Percentiles rank a stretch among this genome's conserved stretches.
These are phyloP conservation scores for Bambusicola thoracicus DNA, from an alignment of 2,113 vertebrate species.

Conservation along the genomic window DNA sequence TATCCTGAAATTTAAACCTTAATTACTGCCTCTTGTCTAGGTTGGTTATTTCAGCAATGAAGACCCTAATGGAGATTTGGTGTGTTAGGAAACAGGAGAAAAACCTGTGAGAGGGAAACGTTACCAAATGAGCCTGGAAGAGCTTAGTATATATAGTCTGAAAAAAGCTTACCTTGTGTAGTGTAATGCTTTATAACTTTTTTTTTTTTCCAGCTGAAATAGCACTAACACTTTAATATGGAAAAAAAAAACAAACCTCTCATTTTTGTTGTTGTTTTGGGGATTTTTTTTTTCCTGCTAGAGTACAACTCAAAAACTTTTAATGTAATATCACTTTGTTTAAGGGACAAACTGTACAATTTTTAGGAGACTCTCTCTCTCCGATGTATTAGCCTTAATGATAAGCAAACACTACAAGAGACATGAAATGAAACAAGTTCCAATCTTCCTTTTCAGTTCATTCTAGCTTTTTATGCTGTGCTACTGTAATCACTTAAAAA, in stretches of 20 bases:
- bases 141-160: neutral
- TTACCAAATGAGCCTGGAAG: neutral
- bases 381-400: neutral
- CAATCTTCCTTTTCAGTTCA: neutral
- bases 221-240: neutral
- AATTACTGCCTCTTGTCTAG: neutral
- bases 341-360: neutral
- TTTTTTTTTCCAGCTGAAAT: accelerated
- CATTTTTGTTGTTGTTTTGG: too few species aligned
- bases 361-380: neutral
- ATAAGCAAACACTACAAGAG: neutral
- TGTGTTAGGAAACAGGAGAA: neutral
- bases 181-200: neutral
- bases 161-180: neutral
- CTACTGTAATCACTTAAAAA: neutral
- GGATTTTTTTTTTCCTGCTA: neutral
- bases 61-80: neutral
- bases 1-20: neutral
- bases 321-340: neutral
- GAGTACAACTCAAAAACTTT: neutral
- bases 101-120: neutral
- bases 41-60: neutral
- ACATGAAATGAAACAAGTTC: neutral
- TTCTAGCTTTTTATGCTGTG: neutral
- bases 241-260: neutral